Conservation (phyloP, 2,888 invertebrate species). For the Drosophila anomelani region DNA sequence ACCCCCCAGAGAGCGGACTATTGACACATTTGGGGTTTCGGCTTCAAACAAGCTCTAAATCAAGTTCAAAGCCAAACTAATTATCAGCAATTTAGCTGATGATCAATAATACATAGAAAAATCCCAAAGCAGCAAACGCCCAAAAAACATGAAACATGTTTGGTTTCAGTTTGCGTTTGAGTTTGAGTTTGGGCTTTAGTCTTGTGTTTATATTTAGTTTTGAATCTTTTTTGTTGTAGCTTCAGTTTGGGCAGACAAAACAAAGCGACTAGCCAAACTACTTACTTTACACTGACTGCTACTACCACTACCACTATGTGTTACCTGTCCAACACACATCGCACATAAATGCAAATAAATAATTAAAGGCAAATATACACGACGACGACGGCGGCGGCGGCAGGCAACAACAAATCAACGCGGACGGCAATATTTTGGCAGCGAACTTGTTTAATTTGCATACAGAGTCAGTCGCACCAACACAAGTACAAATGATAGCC, state of each 20-base stretch:
- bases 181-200: not conserved
- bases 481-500: not conserved
- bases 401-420: constrained; percentile 48
- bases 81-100: constrained; percentile 73
- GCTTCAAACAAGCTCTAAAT: constrained; percentile 70
- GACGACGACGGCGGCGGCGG: constrained; percentile 26
- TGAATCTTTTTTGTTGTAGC: not conserved
- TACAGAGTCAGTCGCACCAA: constrained; percentile 49
- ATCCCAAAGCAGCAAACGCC: constrained; percentile 33
- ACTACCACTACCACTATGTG: not conserved
- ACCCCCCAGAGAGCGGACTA: constrained; percentile 24
- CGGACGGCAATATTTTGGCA: constrained; percentile 60
- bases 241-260: constrained; percentile 21
- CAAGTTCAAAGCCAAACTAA: constrained; percentile 79
- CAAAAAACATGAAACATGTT: constrained; percentile 66
- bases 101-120: constrained; percentile 54
- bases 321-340: constrained; percentile 12
- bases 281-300: constrained; percentile 46
- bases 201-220: constrained; percentile 20
- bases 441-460: constrained; percentile 79
- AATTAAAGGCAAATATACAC: constrained; percentile 53
- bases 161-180: constrained; percentile 35
- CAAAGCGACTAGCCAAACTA: constrained; percentile 46
- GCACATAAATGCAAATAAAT: constrained; percentile 56
- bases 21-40: constrained; percentile 48